These are phyloP conservation scores for Tamias sibiricus DNA, from an alignment of 2,113 vertebrate species.

Conservation along the genomic window DNA sequence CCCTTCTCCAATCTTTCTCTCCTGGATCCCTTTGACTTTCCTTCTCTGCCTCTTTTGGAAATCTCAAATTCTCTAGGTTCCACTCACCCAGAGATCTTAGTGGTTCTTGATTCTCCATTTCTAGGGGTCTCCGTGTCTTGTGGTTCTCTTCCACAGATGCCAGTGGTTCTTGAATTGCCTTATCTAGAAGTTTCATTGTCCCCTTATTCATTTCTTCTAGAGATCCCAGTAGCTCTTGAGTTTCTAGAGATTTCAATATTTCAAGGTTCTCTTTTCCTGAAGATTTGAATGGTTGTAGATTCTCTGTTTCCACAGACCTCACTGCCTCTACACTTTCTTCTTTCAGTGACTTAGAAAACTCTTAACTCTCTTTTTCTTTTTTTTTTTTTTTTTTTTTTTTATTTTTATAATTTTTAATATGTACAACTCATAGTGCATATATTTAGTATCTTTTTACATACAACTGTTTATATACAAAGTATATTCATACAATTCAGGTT, in stretches of 20 bases:
- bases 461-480: too few relatives aligned
- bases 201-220: not conserved
- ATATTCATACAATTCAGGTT: too few relatives aligned
- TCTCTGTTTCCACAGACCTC: not conserved
- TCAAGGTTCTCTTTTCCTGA: not conserved
- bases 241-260: not conserved
- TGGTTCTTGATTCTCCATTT: not conserved
- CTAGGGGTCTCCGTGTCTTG: not conserved
- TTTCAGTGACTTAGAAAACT: not conserved
- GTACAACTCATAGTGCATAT: too few relatives aligned
- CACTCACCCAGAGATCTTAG: not conserved
- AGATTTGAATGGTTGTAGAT: not conserved
- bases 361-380: conserved; percentile 55
- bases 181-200: not conserved
- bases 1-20: not conserved
- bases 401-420: too few relatives aligned
- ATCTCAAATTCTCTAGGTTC: not conserved
- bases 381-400: too few relatives aligned
- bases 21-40: not conserved
- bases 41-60: not conserved
- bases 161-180: not conserved
- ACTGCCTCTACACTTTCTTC: not conserved
- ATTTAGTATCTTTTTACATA: too few relatives aligned
- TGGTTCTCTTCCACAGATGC: conserved; percentile 14
- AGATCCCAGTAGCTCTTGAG: not conserved